Evolutionary conservation across 2,888 invertebrate genomes (phyloP), one percentile per base, ranked within the genome.

Genomic region (Agrotis exclamationis): DNA sequence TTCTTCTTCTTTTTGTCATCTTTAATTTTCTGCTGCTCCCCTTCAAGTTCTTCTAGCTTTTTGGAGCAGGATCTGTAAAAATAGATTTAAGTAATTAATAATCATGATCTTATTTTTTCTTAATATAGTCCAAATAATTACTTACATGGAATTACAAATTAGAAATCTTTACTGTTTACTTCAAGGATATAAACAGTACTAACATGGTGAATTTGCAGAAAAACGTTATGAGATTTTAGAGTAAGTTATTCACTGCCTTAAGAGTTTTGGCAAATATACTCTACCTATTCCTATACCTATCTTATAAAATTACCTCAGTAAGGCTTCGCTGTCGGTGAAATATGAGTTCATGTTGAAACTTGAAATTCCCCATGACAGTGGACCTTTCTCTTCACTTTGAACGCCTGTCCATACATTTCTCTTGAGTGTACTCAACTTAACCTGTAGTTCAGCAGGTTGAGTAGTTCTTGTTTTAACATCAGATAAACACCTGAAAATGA

Each of bases 361-460:
- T 18, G 97, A 97, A 67, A 97, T 94, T 13, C 97, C 97, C 98
- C 98, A 98, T 1, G 97, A 97, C 28, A 98, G 83, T 0, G 98
- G 97, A 60, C 94, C 95, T 86, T 95, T 96, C 33, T 94, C 94
- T 79, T 94, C 96, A 83, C 73, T 93, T 82, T 94, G 94, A 44
- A 96, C 91, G 7, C 98, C 98, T 3, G 97, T 97, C 98, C 98
- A 98, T 59, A 98, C 96, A 92, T 97, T 97, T 89, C 97, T 97
- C 87, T 97, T 97, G 44, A 98, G 89, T 0, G 97, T 96, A 74
- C 96, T 96, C 9, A 98, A 91, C 89, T 97, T 98, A 11, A 97
- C 96, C 92, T 98, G 97, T 57, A 97, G 95, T 86, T 97, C 97
- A 60, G 96, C 92, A 45, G 97, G 93, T 86, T 97, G 97, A 69